A percentile compares a stretch with the other conserved stretches of the same genome.
phyloP scores from a whole-genome alignment of 2,888 invertebrate species.

The Acanthosepion pharaonis region DNA sequence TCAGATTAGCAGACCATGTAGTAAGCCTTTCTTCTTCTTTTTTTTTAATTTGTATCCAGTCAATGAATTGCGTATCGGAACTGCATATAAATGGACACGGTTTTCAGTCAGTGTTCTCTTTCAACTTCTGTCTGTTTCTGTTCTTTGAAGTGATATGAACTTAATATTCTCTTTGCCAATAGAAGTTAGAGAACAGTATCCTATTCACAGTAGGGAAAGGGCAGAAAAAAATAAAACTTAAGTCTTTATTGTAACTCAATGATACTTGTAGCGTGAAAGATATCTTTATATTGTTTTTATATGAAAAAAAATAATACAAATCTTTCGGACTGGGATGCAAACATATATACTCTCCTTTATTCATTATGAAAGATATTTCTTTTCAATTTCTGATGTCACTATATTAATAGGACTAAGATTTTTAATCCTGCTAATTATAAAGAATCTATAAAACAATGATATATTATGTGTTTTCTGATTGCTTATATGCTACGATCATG shows the following conservation, averaged over 20 bases:
- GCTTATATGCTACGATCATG: too few relatives aligned
- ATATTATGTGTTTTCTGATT: too few relatives aligned
- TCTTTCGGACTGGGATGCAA: not conserved
- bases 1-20: slow-evolving; percentile 33
- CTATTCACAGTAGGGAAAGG: not conserved
- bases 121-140: not conserved
- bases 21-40: not conserved
- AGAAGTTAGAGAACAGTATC: not conserved
- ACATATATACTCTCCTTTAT: not conserved
- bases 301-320: not conserved
- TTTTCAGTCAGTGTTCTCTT: not conserved
- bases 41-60: not conserved
- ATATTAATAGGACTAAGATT: too few relatives aligned
- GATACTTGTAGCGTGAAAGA: not conserved
- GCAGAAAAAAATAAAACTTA: not conserved
- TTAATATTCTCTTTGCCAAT: not conserved
- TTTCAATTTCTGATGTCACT: not conserved
- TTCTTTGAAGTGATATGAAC: not conserved
- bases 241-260: not conserved
- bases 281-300: not conserved
- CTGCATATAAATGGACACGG: not conserved
- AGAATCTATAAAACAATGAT: too few relatives aligned
- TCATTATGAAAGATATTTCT: not conserved
- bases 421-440: too few relatives aligned
- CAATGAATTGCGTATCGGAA: not conserved